These are phyloP conservation scores for Hirudinaria manillensis DNA, from an alignment of 2,888 invertebrate genomes.

Conservation along the genomic window DNA sequence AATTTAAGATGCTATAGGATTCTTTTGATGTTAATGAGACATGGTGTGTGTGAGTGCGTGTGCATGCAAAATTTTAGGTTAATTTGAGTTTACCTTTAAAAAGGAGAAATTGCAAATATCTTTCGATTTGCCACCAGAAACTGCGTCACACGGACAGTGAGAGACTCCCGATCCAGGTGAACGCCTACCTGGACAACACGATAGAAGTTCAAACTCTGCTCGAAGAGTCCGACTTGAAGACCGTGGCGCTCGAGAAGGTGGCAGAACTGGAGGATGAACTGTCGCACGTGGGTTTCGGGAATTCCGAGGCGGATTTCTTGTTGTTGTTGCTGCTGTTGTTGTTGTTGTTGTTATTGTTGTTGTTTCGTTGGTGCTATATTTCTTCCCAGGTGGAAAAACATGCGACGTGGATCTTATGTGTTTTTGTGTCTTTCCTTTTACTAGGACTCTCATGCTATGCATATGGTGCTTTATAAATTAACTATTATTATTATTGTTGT, in stretches of 20 bases:
- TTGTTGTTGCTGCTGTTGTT: too few species aligned
- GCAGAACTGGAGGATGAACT: slow-evolving; percentile 84
- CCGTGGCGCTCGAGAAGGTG: slow-evolving; percentile 82
- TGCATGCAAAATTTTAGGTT: too few species aligned
- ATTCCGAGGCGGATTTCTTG: neutral
- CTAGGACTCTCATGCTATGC: too few species aligned
- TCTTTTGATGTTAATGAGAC: neutral
- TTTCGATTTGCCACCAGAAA: slow-evolving; percentile 55
- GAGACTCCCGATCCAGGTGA: slow-evolving; percentile 92
- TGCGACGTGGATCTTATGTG: too few species aligned
- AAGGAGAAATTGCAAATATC: neutral
- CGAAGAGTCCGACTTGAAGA: slow-evolving; percentile 94
- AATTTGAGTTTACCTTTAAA: too few species aligned
- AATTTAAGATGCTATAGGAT: too few species aligned
- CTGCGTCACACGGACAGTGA: slow-evolving; percentile 88
- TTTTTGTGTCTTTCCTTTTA: too few species aligned
- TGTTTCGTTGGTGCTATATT: too few species aligned
- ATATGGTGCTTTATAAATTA: too few species aligned
- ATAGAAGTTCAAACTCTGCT: slow-evolving; percentile 94
- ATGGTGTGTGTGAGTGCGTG: neutral
- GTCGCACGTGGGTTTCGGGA: slow-evolving; percentile 48
- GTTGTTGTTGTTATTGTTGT: too few species aligned
- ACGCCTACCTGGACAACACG: slow-evolving; percentile 93
- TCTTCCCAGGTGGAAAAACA: too few species aligned
- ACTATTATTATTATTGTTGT: neutral